Base-by-base conservation (phyloP, 2,888 invertebrate species). In the Unio pictorum region DNA sequence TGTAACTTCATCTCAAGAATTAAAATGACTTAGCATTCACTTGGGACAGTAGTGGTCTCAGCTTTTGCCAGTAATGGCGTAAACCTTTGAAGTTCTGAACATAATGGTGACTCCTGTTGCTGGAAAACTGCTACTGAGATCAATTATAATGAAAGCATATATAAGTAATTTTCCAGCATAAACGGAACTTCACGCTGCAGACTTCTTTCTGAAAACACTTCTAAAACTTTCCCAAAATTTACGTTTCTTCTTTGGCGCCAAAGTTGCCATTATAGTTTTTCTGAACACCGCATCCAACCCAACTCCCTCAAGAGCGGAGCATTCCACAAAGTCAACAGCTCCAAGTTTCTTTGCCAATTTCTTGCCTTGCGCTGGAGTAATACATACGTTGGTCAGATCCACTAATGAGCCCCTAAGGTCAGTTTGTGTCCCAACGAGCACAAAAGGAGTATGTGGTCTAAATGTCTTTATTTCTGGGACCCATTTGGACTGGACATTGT, bases 341-440 rank as follows among this genome's bases (percentile, higher is more conserved):
- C 76, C 77, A 26, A 69, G 63, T 55, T 72, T 71, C 55, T 72
- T 76, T 11, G 80, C 78, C 7, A 68, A 63, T 64, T 72, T 73
- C 66, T 78, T 78, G 23, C 78, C 81, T 61, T 74, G 73, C 30
- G 60, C 54, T 1, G 68, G 57, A 7, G 75, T 69, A 11, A 78
- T 73, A 64, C 78, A 81, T 11, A 68, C 68, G 28, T 69, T 70
- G 18, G 75, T 76, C 26, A 73, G 66, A 55, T 78, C 78, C 15
- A 72, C 73, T 1, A 73, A 66, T 5, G 75, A 73, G 11, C 77
- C 81, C 23, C 87, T 73, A 28, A 84, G 70, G 64, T 87, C 87
- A 17, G 79, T 73, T 64, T 87, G 85, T 18, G 87, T 87, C 7
- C 87, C 87, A 1, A 87, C 85, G 1, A 87, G 73, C 63, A 87